These are phyloP conservation scores for Cartodere bifasciata DNA, from an alignment of 2,888 invertebrate species.

Conservation along the genomic window DNA sequence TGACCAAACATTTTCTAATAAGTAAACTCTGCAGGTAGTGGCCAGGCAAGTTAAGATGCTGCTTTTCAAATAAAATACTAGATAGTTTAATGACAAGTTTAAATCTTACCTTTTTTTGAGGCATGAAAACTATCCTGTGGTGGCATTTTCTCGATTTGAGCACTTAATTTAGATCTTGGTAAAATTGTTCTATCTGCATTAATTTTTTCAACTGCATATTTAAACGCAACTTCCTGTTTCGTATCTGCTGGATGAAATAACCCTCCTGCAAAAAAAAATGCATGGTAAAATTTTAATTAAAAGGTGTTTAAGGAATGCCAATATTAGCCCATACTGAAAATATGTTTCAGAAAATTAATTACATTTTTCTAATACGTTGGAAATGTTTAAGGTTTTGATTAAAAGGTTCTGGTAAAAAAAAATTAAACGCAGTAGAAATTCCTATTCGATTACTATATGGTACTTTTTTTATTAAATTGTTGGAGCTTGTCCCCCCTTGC, in stretches of 20 bases:
- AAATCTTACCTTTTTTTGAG: slow-evolving; percentile 71
- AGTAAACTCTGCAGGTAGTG: too few species aligned
- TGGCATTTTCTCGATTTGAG: slow-evolving; percentile 80
- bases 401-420: too few species aligned
- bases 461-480: too few species aligned
- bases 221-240: slow-evolving; percentile 82
- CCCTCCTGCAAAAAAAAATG: slow-evolving; percentile 47
- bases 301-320: not conserved
- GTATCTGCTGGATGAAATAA: slow-evolving; percentile 79
- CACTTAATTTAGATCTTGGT: slow-evolving; percentile 74
- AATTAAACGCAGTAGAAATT: too few species aligned
- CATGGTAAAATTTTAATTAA: slow-evolving; percentile 3
- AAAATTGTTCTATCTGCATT: slow-evolving; percentile 72
- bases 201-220: slow-evolving; percentile 83
- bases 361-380: not conserved
- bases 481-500: too few species aligned
- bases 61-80: too few species aligned
- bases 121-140: slow-evolving; percentile 91
- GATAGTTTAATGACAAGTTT: not conserved
- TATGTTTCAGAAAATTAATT: not conserved
- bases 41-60: too few species aligned
- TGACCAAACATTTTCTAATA: too few species aligned
- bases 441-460: too few species aligned
- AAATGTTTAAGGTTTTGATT: not conserved
- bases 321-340: not conserved